A percentile compares a stretch with the other conserved stretches of the same genome.
These are phyloP conservation scores for Distichodus sexfasciatus DNA, from an alignment of 2,797 vertebrate genomes.

Conservation along the genomic window DNA sequence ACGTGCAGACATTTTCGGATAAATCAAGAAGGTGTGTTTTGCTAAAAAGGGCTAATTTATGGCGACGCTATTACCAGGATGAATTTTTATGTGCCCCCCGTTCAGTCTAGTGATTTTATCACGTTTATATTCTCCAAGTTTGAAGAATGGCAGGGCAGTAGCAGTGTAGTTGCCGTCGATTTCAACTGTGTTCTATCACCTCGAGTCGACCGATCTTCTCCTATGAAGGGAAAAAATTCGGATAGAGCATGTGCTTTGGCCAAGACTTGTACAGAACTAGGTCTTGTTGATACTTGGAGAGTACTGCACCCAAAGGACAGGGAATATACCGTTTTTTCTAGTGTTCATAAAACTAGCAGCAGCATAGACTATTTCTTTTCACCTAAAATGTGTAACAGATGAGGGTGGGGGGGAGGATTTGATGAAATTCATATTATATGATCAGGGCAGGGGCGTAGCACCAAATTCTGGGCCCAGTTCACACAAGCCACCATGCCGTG, in stretches of 20 bases:
- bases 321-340: neutral
- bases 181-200: neutral
- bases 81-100: neutral
- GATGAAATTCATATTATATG: too few species aligned
- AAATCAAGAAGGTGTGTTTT: neutral
- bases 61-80: neutral
- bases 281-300: neutral
- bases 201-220: neutral
- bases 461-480: too few species aligned
- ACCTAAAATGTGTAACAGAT: too few species aligned
- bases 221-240: neutral
- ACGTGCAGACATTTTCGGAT: neutral
- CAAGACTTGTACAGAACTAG: neutral
- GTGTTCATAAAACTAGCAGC: neutral
- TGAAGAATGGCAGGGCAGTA: neutral
- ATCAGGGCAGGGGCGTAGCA: too few species aligned
- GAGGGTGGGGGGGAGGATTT: too few species aligned
- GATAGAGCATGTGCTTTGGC: neutral
- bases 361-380: conserved; percentile 1
- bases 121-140: neutral
- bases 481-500: too few species aligned
- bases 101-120: neutral
- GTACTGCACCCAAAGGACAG: neutral
- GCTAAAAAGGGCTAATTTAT: neutral
- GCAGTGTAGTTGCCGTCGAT: neutral